phyloP scores from a whole-genome alignment of 2,797 vertebrate genomes.

The Leucoraja ocellata region DNA sequence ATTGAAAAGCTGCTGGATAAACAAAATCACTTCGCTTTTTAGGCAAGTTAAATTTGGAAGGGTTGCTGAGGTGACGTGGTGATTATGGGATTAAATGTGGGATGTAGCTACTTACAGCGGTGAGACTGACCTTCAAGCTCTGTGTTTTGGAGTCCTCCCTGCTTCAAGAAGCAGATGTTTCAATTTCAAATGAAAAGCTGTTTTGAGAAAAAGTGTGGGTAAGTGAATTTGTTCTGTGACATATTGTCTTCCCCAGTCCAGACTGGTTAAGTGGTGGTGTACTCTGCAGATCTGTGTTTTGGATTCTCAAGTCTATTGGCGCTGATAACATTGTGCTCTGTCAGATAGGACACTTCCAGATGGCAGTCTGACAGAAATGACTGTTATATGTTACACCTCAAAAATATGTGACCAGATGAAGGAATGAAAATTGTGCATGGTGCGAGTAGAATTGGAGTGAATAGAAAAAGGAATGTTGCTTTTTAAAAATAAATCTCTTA shows the following conservation, averaged over 20 bases:
- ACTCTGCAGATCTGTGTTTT: background rate
- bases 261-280: background rate
- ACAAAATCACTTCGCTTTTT: conserved; percentile 1
- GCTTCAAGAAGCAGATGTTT: background rate
- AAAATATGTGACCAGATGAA: background rate
- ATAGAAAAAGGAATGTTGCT: background rate
- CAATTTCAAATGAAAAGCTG: background rate
- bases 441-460: background rate
- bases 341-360: background rate
- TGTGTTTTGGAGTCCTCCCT: background rate
- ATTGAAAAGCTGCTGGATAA: background rate
- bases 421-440: background rate
- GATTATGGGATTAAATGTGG: conserved; percentile 33
- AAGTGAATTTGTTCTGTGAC: background rate
- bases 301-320: background rate
- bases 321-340: background rate
- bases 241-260: background rate
- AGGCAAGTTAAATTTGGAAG: conserved; percentile 15
- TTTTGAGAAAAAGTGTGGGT: background rate
- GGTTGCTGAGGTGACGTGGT: background rate
- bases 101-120: background rate
- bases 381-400: background rate
- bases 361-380: background rate
- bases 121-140: conserved; percentile 6
- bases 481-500: background rate